These are phyloP conservation scores for Gymnothorax reevesii DNA, from an alignment of 2,797 vertebrate species.

Conservation along the genomic window DNA sequence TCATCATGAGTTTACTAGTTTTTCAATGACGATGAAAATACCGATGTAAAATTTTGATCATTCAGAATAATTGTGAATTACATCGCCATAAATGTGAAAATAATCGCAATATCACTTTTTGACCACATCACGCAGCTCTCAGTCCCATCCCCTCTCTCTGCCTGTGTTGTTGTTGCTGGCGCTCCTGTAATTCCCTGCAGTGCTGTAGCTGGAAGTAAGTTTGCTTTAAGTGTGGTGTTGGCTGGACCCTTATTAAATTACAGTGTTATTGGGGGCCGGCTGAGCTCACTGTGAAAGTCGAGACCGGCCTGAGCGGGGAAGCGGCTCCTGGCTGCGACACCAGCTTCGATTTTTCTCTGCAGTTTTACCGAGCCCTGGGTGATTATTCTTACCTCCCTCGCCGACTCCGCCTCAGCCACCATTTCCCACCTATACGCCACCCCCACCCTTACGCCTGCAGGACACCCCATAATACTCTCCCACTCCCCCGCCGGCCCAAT, in stretches of 20 bases:
- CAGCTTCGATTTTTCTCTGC: conserved; percentile 68
- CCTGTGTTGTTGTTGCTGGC: conserved; percentile 41
- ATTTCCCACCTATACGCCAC: too few species aligned
- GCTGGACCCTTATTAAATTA: conserved; percentile 69
- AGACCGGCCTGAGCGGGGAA: conserved; percentile 69
- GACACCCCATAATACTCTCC: too few species aligned
- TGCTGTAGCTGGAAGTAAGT: conserved; percentile 60
- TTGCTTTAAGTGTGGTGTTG: conserved; percentile 73
- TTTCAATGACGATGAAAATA: too few species aligned
- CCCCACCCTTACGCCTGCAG: too few species aligned
- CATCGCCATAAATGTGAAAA: too few species aligned
- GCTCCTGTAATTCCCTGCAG: conserved; percentile 43
- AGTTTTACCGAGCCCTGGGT: background rate
- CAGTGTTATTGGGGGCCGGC: conserved; percentile 52
- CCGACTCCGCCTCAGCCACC: too few species aligned
- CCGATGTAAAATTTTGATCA: too few species aligned
- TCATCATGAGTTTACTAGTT: too few species aligned
- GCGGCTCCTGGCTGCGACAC: conserved; percentile 59
- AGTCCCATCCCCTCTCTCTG: background rate
- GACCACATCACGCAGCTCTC: background rate
- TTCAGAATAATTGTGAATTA: too few species aligned
- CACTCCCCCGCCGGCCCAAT: background rate
- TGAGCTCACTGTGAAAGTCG: conserved; percentile 62
- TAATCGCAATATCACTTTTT: too few species aligned
- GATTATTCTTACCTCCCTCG: too few species aligned